Conservation (phyloP, 2,113 vertebrate species). For the Maccullochella peelii region DNA sequence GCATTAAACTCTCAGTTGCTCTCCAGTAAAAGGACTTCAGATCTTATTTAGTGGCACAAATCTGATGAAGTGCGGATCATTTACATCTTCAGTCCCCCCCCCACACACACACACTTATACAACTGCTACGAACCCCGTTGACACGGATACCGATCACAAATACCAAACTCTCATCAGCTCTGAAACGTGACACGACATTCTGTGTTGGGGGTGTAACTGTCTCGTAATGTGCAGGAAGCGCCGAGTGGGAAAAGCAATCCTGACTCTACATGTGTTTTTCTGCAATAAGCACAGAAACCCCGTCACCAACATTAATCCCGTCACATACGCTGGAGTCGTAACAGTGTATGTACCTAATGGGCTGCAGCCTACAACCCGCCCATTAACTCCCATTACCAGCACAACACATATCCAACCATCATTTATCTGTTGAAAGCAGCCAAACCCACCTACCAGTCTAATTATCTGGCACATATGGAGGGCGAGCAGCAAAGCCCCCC, state of each 20-base stretch:
- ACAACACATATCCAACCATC: neutral
- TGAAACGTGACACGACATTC: too few species aligned
- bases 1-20: neutral
- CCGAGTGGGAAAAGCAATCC: too few species aligned
- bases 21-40: too few species aligned
- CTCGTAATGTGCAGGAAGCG: neutral
- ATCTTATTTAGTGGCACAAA: neutral
- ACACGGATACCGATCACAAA: too few species aligned
- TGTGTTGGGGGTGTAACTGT: too few species aligned
- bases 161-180: too few species aligned
- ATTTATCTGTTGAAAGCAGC: constrained; percentile 30
- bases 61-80: neutral
- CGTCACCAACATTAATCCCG: neutral
- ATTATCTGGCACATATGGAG: constrained; percentile 1
- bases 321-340: constrained; percentile 30
- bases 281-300: neutral
- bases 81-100: too few species aligned
- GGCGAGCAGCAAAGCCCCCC: neutral
- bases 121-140: too few species aligned
- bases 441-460: constrained; percentile 10
- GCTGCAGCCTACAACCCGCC: constrained; percentile 30
- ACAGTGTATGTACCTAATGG: constrained; percentile 44
- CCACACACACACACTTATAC: too few species aligned
- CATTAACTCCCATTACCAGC: constrained; percentile 59
- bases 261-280: neutral